Evolutionary conservation across 2,888 invertebrate genomes (phyloP), one percentile per base, ranked within the genome.

Genomic region (Phlogophora meticulosa): DNA sequence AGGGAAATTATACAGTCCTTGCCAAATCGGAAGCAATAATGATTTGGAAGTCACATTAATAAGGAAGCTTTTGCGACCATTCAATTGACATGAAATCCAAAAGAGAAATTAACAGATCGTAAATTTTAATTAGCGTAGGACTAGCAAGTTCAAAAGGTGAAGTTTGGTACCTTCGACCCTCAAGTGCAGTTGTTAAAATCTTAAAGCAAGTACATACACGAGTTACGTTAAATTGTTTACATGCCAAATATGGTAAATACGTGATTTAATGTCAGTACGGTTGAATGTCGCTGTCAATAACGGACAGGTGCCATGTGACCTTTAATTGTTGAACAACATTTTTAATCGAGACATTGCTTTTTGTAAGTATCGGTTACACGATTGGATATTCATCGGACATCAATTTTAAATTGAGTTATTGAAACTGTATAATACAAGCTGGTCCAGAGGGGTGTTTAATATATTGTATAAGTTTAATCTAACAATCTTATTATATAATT

Each of bases 211-310:
- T 66, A 34, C 67, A 34, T 32, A 52, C 7, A 20, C 34, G 40
- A 68, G 46, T 52, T 60, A 43, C 17, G 32, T 57, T 58, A 51
- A 64, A 49, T 57, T 24, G 52, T 68, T 69, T 46, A 59, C 20
- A n/a, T 15, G 34, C 72, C 70, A 72, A 70, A 76, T 73, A 78
- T 64, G 82, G 76, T 80, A 75, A 72, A 76, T 75, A 70, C 43
- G 68, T 77, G 75, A 78, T 81, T 80, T 80, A 81, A 80, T 81
- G 78, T 75, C 80, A 78, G 36, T 36, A 20, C 32, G 24, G 58
- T 58, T 81, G 71, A 80, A 82, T 78, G 82, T 64, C 66, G 69
- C 22, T 66, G 70, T 63, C 82, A 80, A 70, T 76, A 76, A 42
- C 58, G 55, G 59, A 55, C 77, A 67, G 70, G 70, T 78, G 74